These are phyloP conservation scores for Volucella inflata DNA, from an alignment of 2,888 invertebrate species.

Conservation along the genomic window DNA sequence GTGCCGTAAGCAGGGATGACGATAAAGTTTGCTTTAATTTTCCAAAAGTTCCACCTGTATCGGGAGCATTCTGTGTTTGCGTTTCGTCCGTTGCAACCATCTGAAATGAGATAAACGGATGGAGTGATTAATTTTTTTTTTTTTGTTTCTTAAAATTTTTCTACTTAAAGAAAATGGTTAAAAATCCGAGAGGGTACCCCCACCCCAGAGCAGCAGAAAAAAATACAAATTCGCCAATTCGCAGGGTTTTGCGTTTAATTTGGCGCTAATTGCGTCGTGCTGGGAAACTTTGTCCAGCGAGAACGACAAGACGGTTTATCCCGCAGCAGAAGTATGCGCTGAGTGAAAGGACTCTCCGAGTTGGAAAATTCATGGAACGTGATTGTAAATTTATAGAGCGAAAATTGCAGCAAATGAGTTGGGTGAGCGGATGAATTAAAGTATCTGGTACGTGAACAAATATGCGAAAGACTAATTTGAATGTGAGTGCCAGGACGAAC, in stretches of 20 bases:
- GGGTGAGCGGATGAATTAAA: neutral
- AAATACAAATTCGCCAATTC: neutral
- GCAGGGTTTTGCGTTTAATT: conserved; percentile 25
- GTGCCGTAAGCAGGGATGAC: conserved; percentile 91
- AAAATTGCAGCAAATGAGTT: neutral
- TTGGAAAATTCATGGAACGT: neutral
- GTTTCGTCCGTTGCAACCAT: conserved; percentile 93
- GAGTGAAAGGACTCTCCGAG: neutral
- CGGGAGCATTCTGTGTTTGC: conserved; percentile 84
- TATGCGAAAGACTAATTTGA: no score
- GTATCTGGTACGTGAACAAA: neutral
- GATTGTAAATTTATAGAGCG: neutral
- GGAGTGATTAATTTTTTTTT: neutral
- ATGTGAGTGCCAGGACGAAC: no score
- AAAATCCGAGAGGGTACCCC: neutral
- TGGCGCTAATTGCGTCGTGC: conserved; percentile 36
- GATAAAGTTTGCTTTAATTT: conserved; percentile 93
- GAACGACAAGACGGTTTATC: neutral
- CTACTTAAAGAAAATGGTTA: neutral
- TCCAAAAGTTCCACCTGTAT: conserved; percentile 88
- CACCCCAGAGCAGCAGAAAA: neutral
- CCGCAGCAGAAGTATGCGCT: neutral
- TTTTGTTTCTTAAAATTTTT: neutral
- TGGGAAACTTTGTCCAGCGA: neutral
- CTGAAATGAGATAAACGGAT: conserved; percentile 83